Base-by-base conservation (phyloP, 2,113 vertebrate species). In the Datnioides undecimradiatus region DNA sequence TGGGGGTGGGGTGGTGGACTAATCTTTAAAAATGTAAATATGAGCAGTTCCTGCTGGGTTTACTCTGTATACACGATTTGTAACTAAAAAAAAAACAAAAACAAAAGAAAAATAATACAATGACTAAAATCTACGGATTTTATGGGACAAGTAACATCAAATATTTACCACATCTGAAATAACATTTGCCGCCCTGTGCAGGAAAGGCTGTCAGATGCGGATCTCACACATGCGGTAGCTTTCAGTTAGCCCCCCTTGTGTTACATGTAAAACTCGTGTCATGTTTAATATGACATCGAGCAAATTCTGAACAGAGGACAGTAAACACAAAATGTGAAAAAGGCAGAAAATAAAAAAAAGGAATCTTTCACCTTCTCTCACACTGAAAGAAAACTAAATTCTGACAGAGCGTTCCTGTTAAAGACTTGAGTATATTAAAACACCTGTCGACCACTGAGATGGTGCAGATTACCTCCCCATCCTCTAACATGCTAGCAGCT, bases 341-440 rank as follows among this genome's bases (percentile, higher is more conserved):
- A 52, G 33, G 45, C 45, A 17, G 3, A 58, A 46, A 38, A 71
- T 29, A 40, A 57, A 10, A 45, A 25, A 45, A 11, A 8, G 29
- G 23, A 0, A 11, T 14, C 65, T 51, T 1, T 6, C 41, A 29
- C 1, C 33, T n/a, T 55, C n/a, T 66, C 43, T 55, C 27, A 33
- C 31, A 11, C 10, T 11, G 5, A 87, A 76, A 79, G 55, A 31
- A 76, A 66, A 70, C 10, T 27, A 40, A 52, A 21, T 69, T 8
- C 14, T 40, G 43, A 54, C 71, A 27, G 36, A 80, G 33, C 27
- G 63, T 75, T 62, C 57, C 41, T 71, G 64, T 76, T 12, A 78
- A 40, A 63, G 11, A 73, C 29, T 36, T 38, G 25, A 43, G 43
- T 46, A 72, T 19, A 45, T 46, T 62, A 75, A 59, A 79, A 72